Percentiles rank a stretch among this genome's conserved stretches.
phyloP scores from a whole-genome alignment of 2,888 invertebrate genomes.

The Rhagonycha lutea region DNA sequence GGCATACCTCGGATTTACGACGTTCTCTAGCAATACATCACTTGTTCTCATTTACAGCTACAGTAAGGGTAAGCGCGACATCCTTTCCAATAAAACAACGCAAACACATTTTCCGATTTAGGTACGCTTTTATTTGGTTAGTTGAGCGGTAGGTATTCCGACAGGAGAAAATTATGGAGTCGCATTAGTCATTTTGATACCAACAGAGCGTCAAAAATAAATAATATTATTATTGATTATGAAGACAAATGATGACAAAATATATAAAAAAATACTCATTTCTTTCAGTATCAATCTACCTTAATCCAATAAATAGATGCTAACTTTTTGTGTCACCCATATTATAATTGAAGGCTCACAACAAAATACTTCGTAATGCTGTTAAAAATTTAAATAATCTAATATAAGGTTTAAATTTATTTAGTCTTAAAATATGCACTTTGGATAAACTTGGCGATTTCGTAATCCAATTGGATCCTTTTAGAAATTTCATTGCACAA shows the following conservation, averaged over 20 bases:
- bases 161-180: slow-evolving; percentile 8
- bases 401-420: not conserved
- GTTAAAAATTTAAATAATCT: not conserved
- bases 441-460: not conserved
- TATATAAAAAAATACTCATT: not conserved
- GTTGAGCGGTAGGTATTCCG: slow-evolving; percentile 9
- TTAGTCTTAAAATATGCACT: not conserved
- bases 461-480: not conserved
- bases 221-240: slow-evolving; percentile 13
- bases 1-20: slow-evolving; percentile 43
- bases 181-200: slow-evolving; percentile 15
- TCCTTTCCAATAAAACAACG: slow-evolving; percentile 45
- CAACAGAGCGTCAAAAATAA: slow-evolving; percentile 7
- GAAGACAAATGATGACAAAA: slow-evolving; percentile 9
- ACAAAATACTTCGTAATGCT: not conserved
- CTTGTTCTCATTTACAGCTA: slow-evolving; percentile 45
- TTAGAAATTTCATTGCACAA: not conserved
- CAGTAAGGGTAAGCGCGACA: slow-evolving; percentile 45
- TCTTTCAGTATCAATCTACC: not conserved
- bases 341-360: not conserved
- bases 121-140: slow-evolving; percentile 24
- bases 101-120: slow-evolving; percentile 32
- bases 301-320: not conserved
- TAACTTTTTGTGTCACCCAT: not conserved
- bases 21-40: slow-evolving; percentile 43